Evolutionary conservation across 2,888 invertebrate genomes (phyloP).

Genomic region (Epirrita christyi): DNA sequence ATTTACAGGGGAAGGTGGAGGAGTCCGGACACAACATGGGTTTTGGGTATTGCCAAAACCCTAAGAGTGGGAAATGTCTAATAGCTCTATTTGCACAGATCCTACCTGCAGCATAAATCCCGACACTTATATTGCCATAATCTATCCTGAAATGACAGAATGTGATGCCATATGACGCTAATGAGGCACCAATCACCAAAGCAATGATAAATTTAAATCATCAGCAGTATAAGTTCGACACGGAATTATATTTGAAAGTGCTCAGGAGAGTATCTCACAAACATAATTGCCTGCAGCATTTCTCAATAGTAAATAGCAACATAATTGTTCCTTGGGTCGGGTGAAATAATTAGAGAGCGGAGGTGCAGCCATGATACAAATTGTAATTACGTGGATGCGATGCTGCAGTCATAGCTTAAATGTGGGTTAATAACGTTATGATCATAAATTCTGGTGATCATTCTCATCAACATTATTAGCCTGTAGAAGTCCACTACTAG

Average conservation of each 20-base stretch:
- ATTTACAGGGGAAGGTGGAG: no score
- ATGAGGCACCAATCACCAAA: no score
- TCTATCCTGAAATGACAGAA: not conserved
- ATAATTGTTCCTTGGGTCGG: constrained; percentile 24
- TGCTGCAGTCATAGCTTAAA: constrained; percentile 23
- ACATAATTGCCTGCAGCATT: constrained; percentile 7
- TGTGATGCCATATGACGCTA: not conserved
- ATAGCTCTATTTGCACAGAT: no score
- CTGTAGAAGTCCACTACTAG: no score
- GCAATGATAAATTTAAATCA: not conserved
- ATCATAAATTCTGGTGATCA: constrained; percentile 23
- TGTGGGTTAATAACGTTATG: constrained; percentile 20
- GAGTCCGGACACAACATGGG: no score
- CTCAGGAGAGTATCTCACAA: not conserved
- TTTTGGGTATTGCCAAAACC: no score
- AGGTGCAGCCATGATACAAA: constrained; percentile 27
- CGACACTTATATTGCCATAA: no score
- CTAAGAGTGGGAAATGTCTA: no score
- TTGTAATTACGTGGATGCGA: constrained; percentile 31
- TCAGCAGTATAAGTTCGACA: not conserved
- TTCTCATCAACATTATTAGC: no score
- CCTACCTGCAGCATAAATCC: no score
- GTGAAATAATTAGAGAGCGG: constrained; percentile 20
- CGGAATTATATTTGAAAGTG: not conserved
- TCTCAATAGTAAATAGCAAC: constrained; percentile 21